These are phyloP conservation scores for Coenonympha glycerion DNA, from an alignment of 2,888 invertebrate genomes.

Conservation along the genomic window DNA sequence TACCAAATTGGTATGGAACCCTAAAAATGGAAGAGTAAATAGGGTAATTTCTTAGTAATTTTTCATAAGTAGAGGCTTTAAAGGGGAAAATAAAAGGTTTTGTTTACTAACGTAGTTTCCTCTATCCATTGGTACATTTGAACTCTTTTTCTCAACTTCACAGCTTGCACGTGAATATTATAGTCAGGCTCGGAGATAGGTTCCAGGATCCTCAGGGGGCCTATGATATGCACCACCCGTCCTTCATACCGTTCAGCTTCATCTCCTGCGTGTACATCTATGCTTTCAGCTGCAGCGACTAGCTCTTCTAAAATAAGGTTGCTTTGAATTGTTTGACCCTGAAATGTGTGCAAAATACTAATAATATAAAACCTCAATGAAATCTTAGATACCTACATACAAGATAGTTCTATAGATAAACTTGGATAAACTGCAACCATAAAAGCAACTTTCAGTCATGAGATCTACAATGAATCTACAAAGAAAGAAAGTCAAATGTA, in stretches of 20 bases:
- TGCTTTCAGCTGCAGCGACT: slow-evolving; percentile 63
- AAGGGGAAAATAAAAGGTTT: too few species aligned
- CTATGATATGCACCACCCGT: slow-evolving; percentile 84
- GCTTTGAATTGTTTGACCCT: slow-evolving; percentile 87
- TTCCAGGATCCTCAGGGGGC: slow-evolving; percentile 83
- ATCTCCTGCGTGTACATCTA: slow-evolving; percentile 83
- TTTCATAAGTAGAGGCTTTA: too few species aligned
- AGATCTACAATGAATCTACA: too few species aligned
- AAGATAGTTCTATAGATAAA: too few species aligned
- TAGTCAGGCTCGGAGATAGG: slow-evolving; percentile 91
- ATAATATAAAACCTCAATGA: too few species aligned
- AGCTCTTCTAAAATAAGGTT: slow-evolving; percentile 88
- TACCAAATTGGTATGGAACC: too few species aligned
- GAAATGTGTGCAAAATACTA: slow-evolving; percentile 24
- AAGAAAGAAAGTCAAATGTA: too few species aligned
- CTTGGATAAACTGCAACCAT: too few species aligned
- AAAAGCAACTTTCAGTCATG: background rate
- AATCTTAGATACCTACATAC: too few species aligned
- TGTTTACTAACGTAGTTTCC: slow-evolving; percentile 75
- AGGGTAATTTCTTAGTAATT: too few species aligned
- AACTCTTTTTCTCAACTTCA: slow-evolving; percentile 88
- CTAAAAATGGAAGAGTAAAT: too few species aligned
- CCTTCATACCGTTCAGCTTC: slow-evolving; percentile 82
- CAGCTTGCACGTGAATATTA: slow-evolving; percentile 87
- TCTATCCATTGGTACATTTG: slow-evolving; percentile 98